Conservation (phyloP, 2,113 vertebrate species). For the Lethenteron camtschaticum region DNA sequence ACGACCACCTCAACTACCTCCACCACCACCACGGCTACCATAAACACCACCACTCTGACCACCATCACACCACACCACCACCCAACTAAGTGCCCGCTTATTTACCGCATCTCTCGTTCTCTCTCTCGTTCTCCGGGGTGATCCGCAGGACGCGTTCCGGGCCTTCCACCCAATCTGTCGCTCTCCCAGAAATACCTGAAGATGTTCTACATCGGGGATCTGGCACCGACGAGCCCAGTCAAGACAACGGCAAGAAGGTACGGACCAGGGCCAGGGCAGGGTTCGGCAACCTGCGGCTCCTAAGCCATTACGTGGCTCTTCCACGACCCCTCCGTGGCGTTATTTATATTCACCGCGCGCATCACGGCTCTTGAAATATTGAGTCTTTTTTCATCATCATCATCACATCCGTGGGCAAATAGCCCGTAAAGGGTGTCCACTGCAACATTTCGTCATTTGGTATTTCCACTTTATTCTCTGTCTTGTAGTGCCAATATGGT, state of each 20-base stretch:
- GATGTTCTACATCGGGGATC: conserved; percentile 55
- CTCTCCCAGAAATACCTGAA: conserved; percentile 63
- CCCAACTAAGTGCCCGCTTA: no score
- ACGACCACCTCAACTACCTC: no score
- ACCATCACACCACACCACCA: no score
- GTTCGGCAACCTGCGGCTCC: neutral
- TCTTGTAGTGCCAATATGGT: no score
- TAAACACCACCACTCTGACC: no score
- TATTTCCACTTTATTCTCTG: no score
- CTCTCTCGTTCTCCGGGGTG: no score
- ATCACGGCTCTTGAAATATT: neutral
- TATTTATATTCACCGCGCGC: neutral
- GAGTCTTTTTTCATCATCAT: neutral
- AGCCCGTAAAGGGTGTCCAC: neutral
- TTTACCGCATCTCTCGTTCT: no score
- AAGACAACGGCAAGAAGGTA: conserved; percentile 57
- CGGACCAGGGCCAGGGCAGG: conserved; percentile 14
- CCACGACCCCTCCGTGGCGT: neutral
- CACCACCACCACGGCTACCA: no score
- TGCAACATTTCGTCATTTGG: neutral
- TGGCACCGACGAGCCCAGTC: conserved; percentile 55
- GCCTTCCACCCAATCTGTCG: conserved; percentile 63
- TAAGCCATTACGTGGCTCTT: neutral
- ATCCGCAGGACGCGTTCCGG: conserved; percentile 46
- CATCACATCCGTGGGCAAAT: neutral